Percentiles rank a stretch among this genome's conserved stretches.
Conservation (phyloP, 2,797 vertebrate genomes). For the Pseudochromis fuscus region DNA sequence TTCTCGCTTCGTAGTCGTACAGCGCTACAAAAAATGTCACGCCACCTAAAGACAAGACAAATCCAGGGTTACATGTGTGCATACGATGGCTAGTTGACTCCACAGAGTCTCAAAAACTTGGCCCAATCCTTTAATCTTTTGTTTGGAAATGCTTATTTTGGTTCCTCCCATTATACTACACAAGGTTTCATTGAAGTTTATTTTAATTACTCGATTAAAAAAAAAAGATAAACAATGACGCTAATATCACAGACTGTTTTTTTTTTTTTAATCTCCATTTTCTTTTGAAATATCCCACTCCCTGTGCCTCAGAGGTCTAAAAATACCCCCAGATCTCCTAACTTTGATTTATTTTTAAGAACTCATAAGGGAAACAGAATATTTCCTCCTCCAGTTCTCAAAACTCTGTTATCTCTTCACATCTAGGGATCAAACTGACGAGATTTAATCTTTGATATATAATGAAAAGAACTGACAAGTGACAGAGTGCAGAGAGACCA, state of each 20-base stretch:
- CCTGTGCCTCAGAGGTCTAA: slow-evolving; percentile 2
- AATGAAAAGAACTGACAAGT: slow-evolving; percentile 34
- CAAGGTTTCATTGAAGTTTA: not conserved
- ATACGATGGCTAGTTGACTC: not conserved
- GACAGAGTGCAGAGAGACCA: slow-evolving; percentile 38
- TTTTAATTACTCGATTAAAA: not conserved
- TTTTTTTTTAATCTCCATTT: not conserved
- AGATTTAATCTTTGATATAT: slow-evolving; percentile 28
- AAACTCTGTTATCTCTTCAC: slow-evolving; percentile 6
- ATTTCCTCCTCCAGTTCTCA: not conserved
- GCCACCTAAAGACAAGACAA: slow-evolving; percentile 85
- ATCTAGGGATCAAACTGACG: slow-evolving; percentile 13
- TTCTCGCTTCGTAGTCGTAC: slow-evolving; percentile 98
- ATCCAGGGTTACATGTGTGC: not conserved
- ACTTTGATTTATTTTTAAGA: slow-evolving; percentile 17
- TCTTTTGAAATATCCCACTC: not conserved
- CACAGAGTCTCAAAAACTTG: not conserved
- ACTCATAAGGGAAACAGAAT: slow-evolving; percentile 10
- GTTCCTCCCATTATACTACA: too few relatives aligned
- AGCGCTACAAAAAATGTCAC: slow-evolving; percentile 97
- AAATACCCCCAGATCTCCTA: not conserved
- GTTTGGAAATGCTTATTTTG: too few relatives aligned
- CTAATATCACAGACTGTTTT: not conserved
- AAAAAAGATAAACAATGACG: not conserved
- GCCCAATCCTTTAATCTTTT: not conserved